Percentiles rank a stretch among this genome's conserved stretches.
phyloP scores from a whole-genome alignment of 2,888 invertebrate genomes.

The Caenorhabditis sp. region DNA sequence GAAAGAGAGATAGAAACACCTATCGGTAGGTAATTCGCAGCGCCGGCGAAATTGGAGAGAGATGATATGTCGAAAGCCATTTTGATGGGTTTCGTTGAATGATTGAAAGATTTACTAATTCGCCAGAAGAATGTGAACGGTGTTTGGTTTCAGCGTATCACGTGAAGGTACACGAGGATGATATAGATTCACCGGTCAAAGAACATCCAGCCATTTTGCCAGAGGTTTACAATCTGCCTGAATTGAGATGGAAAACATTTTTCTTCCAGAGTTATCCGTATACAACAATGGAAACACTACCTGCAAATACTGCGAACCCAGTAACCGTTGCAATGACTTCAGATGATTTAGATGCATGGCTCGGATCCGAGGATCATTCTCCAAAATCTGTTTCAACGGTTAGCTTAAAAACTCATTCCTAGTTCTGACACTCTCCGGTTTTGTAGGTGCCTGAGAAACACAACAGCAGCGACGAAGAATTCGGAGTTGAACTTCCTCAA shows the following conservation, averaged over 20 bases:
- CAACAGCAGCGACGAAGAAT: constrained; percentile 60
- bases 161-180: constrained; percentile 50
- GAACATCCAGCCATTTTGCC: constrained; percentile 11
- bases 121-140: background rate
- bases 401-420: too few relatives aligned
- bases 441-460: constrained; percentile 13
- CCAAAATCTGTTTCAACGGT: constrained; percentile 33
- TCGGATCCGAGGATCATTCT: constrained; percentile 51
- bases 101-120: constrained; percentile 2
- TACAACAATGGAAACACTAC: background rate
- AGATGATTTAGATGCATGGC: constrained; percentile 65
- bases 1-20: constrained; percentile 57
- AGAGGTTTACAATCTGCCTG: background rate
- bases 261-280: constrained; percentile 28
- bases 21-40: constrained; percentile 29
- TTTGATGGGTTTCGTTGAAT: background rate
- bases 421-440: too few relatives aligned
- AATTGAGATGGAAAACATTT: too few relatives aligned
- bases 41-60: background rate
- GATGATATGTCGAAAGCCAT: background rate
- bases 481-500: constrained; percentile 49
- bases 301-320: background rate
- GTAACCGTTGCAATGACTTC: constrained; percentile 43
- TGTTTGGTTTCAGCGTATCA: constrained; percentile 45
- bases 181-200: constrained; percentile 55